Evolutionary conservation across 2,797 vertebrate genomes (phyloP), one percentile per base, ranked within the genome.

Genomic region (Takifugu ocellatus): DNA sequence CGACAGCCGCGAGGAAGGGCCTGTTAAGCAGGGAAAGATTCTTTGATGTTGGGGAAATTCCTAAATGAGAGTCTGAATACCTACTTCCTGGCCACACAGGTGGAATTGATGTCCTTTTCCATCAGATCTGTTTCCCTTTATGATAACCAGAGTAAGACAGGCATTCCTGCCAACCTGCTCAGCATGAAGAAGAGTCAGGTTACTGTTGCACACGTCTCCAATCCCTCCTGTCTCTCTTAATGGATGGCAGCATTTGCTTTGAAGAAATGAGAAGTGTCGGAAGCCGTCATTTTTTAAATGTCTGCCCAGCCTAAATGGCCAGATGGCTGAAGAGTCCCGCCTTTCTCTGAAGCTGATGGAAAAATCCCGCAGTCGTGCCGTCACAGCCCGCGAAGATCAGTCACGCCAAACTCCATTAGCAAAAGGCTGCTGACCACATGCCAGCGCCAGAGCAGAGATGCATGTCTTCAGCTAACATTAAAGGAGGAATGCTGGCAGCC

Each of bases 351-450:
- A 66, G 68, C 47, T 63, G 66, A 53, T 16, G 55, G 58, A 43
- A 70, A 68, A 77, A 78, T 79, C 77, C 68, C 67, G 36, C 63
- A 21, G 15, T 10, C 16, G 54, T 52, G 59, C 65, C n/a, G 47
- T 81, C 74, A 53, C 74, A 48, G 73, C 27, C 84, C 67, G 69
- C 79, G 46, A 78, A 77, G 79, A 88, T 88, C 84, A 88, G 80
- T 86, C 82, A 72, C 26, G 24, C 47, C 21, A 31, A 46, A 75
- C 50, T 84, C 74, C 81, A 76, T 84, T 80, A 83, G 82, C 74
- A 62, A 74, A 81, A 79, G 71, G 80, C 75, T 68, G 57, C 55
- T 58, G 67, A 72, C 77, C 79, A 69, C 66, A 73, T 83, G 79
- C 67, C 62, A 45, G 64, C 81, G 78, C 64, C 61, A 43, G 64